phyloP scores from a whole-genome alignment of 2,113 vertebrate genomes.

The Bujurquina vittata region DNA sequence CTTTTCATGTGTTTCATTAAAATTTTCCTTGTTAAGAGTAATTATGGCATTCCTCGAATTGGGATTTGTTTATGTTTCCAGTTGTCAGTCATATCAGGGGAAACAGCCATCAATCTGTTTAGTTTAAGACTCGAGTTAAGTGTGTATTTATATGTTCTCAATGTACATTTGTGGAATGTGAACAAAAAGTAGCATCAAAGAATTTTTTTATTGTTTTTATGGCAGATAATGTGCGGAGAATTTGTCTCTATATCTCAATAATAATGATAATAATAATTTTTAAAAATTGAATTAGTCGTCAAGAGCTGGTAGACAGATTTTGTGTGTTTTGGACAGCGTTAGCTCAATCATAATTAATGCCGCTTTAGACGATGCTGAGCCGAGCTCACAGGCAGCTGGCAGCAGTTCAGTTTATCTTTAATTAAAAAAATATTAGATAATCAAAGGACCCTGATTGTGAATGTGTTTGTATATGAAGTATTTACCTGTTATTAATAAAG shows the following conservation, averaged over 20 bases:
- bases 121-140: neutral
- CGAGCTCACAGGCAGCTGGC: neutral
- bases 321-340: neutral
- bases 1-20: neutral
- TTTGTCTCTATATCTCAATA: neutral
- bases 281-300: neutral
- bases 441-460: neutral
- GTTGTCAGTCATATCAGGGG: neutral
- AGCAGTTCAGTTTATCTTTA: neutral
- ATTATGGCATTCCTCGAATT: neutral
- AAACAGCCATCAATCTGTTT: neutral
- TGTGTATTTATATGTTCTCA: neutral
- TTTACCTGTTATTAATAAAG: neutral
- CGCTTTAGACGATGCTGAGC: too few species aligned
- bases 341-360: neutral
- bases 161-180: neutral
- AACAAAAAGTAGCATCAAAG: neutral
- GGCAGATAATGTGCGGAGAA: neutral
- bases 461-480: neutral
- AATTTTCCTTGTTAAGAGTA: neutral
- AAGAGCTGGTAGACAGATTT: neutral
- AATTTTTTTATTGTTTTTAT: neutral
- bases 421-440: neutral
- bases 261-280: neutral
- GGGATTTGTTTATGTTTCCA: neutral